Conservation (phyloP, 2,113 vertebrate genomes). For the Crotalus helleri region DNA sequence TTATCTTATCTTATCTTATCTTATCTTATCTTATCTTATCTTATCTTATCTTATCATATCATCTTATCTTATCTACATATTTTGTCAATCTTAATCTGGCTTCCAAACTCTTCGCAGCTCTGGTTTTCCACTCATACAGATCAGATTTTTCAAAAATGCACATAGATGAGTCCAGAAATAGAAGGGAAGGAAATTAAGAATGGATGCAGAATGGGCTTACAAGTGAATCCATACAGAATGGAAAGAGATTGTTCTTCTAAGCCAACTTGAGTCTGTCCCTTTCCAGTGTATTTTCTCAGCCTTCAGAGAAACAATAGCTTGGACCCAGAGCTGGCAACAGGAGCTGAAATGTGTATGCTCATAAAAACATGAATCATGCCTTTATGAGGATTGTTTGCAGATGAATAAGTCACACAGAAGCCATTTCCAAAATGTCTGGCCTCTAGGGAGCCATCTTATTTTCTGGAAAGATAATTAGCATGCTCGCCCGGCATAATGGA, state of each 20-base stretch:
- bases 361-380: slow-evolving; percentile 1
- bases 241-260: background rate
- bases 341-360: background rate
- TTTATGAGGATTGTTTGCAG: slow-evolving; percentile 29
- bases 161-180: background rate
- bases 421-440: slow-evolving; percentile 31
- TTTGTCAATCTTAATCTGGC: background rate
- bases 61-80: background rate
- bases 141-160: background rate
- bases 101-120: no score
- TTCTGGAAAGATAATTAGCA: slow-evolving; percentile 38
- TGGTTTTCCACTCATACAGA: background rate
- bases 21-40: no score
- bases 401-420: slow-evolving; percentile 10
- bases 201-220: background rate
- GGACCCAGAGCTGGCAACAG: background rate
- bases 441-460: slow-evolving; percentile 13
- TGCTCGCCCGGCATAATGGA: background rate
- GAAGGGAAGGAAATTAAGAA: background rate
- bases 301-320: background rate
- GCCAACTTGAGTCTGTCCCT: no score
- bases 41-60: no score
- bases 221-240: background rate
- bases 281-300: background rate
- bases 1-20: no score